Evolutionary conservation across 2,888 invertebrate genomes (phyloP), one percentile per base, ranked within the genome.

Genomic region (Anthoptus insignis): DNA sequence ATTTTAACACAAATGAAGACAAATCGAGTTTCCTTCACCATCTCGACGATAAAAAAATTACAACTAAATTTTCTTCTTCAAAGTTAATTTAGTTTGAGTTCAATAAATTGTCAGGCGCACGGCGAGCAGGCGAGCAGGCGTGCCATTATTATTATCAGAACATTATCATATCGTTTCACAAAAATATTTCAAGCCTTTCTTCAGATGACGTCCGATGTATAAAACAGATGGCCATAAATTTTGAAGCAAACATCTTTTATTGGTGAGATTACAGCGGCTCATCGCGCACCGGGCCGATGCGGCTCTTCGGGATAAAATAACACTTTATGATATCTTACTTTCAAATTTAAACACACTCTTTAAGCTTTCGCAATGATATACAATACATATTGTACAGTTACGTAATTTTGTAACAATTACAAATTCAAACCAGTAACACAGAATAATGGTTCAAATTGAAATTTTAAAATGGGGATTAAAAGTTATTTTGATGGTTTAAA

Each of bases 171-270:
- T 57, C 42, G 53, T 56, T 54, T 56, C 56, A 49, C 47, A 13
- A 57, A 56, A 63, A 56, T 54, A 61, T 50, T 59, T 59, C 49
- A 59, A 59, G 54, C 54, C 37, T 59, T 49, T 29, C 50, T 21
- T 29, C 29, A 27, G 50, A 56, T 57, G 64, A 52, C 64, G 57
- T 50, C 64, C 57, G 53, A 53, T 57, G 64, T 50, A 57, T 64
- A 64, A 50, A 64, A 42, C 64, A 50, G 56, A 64, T 57, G 50
- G 64, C 34, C 42, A 64, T 64, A 64, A 64, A 64, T 64, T 57
- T 64, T 9, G 29, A 19, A 50, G 64, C 64, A 21, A 64, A 42
- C 21, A 57, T 63, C 19, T 50, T 64, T 64, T 57, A 64, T 57
- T 63, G 50, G 42, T 19, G 42, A 56, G 56, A 37, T 47, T 63